Conservation (phyloP, 2,113 vertebrate species). For the Sander vitreus region DNA sequence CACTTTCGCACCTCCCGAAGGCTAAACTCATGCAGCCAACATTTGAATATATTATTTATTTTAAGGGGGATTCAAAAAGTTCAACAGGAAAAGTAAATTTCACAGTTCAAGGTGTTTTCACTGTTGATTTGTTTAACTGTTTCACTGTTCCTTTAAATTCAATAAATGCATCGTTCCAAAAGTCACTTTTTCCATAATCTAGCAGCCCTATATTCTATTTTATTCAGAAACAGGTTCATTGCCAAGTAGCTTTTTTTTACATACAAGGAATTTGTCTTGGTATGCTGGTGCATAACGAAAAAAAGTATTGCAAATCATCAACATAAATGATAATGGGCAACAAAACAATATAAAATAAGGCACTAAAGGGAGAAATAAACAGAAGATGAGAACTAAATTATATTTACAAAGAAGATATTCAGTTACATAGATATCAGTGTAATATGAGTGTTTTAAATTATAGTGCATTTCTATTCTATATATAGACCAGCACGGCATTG, state of each 20-base stretch:
- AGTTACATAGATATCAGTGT: neutral
- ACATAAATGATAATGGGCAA: neutral
- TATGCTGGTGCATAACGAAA: neutral
- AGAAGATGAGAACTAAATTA: neutral
- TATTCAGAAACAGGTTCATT: neutral
- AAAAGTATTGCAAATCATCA: neutral
- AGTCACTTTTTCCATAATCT: no score
- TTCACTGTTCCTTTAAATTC: no score
- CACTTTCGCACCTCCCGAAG: no score
- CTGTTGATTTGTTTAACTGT: no score
- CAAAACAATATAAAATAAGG: neutral
- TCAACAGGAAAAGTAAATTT: no score
- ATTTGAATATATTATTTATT: no score
- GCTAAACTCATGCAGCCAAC: no score
- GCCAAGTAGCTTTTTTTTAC: neutral
- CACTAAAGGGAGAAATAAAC: neutral
- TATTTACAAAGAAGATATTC: neutral
- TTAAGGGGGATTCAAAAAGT: no score
- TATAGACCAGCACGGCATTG: neutral
- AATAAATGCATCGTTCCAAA: no score
- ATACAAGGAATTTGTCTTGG: neutral
- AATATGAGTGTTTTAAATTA: neutral
- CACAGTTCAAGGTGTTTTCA: no score
- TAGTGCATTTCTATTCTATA: conserved; percentile 14
- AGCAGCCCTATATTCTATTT: neutral